Percentiles rank a stretch among this genome's conserved stretches.
These are phyloP conservation scores for Drosophila tripunctata DNA, from an alignment of 2,888 invertebrate genomes.

Conservation along the genomic window DNA sequence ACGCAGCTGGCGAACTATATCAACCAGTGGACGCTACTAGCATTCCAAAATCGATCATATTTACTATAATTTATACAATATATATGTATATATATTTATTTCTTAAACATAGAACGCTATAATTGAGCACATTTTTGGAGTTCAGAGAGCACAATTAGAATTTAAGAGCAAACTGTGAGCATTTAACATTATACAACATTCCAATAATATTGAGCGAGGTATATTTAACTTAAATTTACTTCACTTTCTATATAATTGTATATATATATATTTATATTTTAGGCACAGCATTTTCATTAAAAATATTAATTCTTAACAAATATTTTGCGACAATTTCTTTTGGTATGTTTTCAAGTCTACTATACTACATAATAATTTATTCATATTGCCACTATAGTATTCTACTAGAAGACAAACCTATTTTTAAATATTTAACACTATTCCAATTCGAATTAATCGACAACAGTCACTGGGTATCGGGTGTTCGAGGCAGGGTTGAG, in stretches of 20 bases:
- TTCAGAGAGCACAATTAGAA: constrained; percentile 39
- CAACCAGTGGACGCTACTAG: constrained; percentile 19
- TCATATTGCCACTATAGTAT: constrained; percentile 20
- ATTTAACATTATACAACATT: constrained; percentile 46
- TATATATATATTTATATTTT: constrained; percentile 35
- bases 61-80: constrained; percentile 6
- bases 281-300: constrained; percentile 70
- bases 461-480: background rate
- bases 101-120: constrained; percentile 25
- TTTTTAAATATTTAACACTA: constrained; percentile 23
- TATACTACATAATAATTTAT: too few relatives aligned
- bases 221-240: constrained; percentile 25
- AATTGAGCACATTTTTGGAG: constrained; percentile 45
- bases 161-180: constrained; percentile 43
- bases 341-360: constrained; percentile 40
- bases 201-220: constrained; percentile 43
- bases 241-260: constrained; percentile 10
- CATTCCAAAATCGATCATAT: background rate
- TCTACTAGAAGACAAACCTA: background rate
- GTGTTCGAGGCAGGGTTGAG: background rate
- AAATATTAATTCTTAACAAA: constrained; percentile 21
- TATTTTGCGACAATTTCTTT: constrained; percentile 37
- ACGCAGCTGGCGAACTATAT: constrained; percentile 73
- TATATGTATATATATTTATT: constrained; percentile 46
- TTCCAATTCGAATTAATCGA: constrained; percentile 36